These are phyloP conservation scores for Coleophora deauratella DNA, from an alignment of 2,888 invertebrate genomes.

Conservation along the genomic window DNA sequence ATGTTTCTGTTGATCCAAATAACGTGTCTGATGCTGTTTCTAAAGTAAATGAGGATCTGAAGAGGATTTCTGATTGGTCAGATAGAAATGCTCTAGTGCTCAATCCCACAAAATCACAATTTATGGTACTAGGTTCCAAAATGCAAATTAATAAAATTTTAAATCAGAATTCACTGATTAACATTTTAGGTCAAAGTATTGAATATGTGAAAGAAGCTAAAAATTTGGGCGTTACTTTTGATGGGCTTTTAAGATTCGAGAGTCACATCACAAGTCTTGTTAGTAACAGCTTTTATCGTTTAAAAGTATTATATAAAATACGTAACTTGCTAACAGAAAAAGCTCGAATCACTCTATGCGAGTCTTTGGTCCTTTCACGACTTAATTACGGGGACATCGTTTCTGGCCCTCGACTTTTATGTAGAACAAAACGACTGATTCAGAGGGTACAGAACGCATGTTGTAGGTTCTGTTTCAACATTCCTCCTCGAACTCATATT, in stretches of 20 bases:
- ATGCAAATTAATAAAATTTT: neutral
- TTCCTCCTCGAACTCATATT: conserved; percentile 5
- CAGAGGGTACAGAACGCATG: conserved; percentile 10
- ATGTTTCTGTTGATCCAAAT: neutral
- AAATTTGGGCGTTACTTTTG: conserved; percentile 5
- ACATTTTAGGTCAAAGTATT: neutral
- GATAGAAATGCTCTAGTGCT: neutral
- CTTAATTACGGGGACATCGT: conserved; percentile 3
- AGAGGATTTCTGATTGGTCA: neutral
- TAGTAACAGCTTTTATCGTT: conserved; percentile 4
- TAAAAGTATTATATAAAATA: conserved; percentile 5
- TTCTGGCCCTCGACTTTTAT: neutral
- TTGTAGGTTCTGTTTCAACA: conserved; percentile 2
- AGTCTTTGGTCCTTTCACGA: conserved; percentile 4
- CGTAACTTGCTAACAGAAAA: neutral
- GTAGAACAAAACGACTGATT: neutral
- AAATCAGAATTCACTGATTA: neutral
- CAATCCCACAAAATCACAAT: conserved; percentile 1
- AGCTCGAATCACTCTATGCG: conserved; percentile 2
- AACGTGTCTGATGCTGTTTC: neutral
- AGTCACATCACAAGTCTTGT: neutral
- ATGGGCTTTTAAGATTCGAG: conserved; percentile 3
- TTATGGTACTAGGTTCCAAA: neutral
- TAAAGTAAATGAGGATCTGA: neutral
- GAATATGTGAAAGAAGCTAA: neutral